Base-by-base conservation (phyloP, 1,140 invertebrate species). In the Drosophila subpulchrella region DNA sequence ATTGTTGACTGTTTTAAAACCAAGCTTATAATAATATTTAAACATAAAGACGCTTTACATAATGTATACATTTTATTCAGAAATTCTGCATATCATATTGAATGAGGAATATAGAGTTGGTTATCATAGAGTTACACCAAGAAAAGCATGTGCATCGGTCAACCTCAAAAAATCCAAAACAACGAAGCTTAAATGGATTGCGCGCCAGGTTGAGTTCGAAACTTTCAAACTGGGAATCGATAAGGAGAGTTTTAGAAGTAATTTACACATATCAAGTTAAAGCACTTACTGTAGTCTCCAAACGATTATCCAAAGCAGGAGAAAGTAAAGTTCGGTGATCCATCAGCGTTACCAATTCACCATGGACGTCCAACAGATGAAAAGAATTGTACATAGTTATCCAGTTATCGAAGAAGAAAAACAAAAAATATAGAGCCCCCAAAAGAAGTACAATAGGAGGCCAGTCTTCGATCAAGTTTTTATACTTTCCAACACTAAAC, bases 11-110 rank as follows among this genome's bases (percentile, higher is more conserved):
- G n/a, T n/a, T n/a, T n/a, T n/a, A n/a, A n/a, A n/a, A n/a, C n/a
- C n/a, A n/a, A n/a, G n/a, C n/a, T n/a, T n/a, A n/a, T n/a, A n/a
- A n/a, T n/a, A n/a, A n/a, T n/a, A n/a, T n/a, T n/a, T n/a, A n/a
- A n/a, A n/a, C 20, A 20, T 20, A 20, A 20, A 20, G 20, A 20
- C 2, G 20, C 20, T 20, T 20, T 10, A 41, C 12, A 6, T 15
- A 41, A 41, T 41, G 13, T 10, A 39, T n/a, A 13, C 4, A 6
- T 20, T 20, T 20, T 30, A 41, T 41, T 27, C 46, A 38, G 57
- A 11, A 58, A 60, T 59, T 48, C 27, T 72, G 30, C 13, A 78
- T 36, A 30, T 82, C 75, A 47, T 82, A 78, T 30, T 82, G 81
- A 15, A 83, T 58, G 0, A 83, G 55, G 6, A 83, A 63, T 36